These are phyloP conservation scores for Artemia sinica DNA, from an alignment of 2,888 invertebrate genomes.

Conservation along the genomic window DNA sequence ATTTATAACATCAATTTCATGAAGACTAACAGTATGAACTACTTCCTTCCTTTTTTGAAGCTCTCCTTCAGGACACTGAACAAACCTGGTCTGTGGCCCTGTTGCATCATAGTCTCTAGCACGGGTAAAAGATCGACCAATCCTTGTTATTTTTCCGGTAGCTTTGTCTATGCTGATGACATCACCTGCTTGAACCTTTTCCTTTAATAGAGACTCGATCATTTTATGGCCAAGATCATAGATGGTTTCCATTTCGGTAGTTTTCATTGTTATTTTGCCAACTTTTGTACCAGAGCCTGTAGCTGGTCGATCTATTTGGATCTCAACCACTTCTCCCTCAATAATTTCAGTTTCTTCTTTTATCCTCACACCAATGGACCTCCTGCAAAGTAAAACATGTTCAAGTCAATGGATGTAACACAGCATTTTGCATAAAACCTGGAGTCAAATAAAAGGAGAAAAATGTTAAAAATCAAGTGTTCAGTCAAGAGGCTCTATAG, in stretches of 20 bases:
- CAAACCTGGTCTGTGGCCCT: constrained; percentile 43
- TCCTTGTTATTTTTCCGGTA: constrained; percentile 73
- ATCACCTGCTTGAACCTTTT: constrained; percentile 87
- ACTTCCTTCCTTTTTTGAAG: constrained; percentile 91
- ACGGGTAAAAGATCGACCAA: constrained; percentile 86
- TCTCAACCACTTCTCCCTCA: constrained; percentile 95
- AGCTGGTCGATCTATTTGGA: constrained; percentile 86
- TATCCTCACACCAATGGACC: constrained; percentile 19
- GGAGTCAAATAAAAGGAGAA: no score
- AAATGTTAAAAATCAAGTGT: no score
- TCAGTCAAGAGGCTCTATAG: no score
- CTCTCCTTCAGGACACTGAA: constrained; percentile 48
- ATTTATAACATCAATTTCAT: constrained; percentile 98
- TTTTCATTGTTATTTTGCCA: constrained; percentile 88
- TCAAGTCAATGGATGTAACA: no score
- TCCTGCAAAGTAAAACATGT: neutral
- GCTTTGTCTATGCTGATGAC: constrained; percentile 97
- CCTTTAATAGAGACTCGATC: constrained; percentile 87
- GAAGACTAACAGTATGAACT: constrained; percentile 93
- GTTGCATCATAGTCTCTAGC: constrained; percentile 97
- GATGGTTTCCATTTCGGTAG: constrained; percentile 98
- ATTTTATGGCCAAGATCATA: constrained; percentile 97
- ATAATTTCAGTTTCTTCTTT: constrained; percentile 97
- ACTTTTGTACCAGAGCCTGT: constrained; percentile 71
- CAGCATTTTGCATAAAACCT: no score